Conservation (phyloP, 37 sponge, comb jelly and placozoan genomes). For the Aphrocallistes beatrix region DNA sequence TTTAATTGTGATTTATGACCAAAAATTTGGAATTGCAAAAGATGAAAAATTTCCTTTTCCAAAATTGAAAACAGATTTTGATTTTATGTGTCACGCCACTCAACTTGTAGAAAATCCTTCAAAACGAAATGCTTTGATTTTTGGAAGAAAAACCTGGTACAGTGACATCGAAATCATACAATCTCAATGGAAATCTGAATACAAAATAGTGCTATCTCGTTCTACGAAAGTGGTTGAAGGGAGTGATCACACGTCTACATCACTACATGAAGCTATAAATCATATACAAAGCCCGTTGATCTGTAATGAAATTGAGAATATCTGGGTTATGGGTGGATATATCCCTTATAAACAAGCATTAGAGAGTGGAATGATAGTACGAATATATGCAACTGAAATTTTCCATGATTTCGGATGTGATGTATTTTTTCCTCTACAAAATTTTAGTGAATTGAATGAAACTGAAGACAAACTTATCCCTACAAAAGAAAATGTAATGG, state of each 20-base stretch:
- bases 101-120: background rate
- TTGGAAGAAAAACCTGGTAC: background rate
- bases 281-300: background rate
- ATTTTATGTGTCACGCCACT: background rate
- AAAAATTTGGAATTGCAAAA: background rate
- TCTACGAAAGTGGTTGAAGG: background rate
- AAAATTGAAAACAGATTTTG: background rate
- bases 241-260: background rate
- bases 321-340: background rate
- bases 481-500: background rate
- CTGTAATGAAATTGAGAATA: background rate
- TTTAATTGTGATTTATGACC: background rate
- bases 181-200: background rate
- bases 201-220: background rate
- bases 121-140: slow-evolving; percentile 7
- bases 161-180: background rate
- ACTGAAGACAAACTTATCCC: background rate
- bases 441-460: background rate
- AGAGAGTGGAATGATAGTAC: background rate
- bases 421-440: background rate
- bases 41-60: background rate
- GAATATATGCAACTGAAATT: background rate
- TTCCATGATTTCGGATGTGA: background rate
- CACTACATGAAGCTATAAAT: background rate
- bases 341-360: background rate